These are phyloP conservation scores for Phocides pigmalion DNA, from an alignment of 1,140 invertebrate genomes.

Conservation along the genomic window DNA sequence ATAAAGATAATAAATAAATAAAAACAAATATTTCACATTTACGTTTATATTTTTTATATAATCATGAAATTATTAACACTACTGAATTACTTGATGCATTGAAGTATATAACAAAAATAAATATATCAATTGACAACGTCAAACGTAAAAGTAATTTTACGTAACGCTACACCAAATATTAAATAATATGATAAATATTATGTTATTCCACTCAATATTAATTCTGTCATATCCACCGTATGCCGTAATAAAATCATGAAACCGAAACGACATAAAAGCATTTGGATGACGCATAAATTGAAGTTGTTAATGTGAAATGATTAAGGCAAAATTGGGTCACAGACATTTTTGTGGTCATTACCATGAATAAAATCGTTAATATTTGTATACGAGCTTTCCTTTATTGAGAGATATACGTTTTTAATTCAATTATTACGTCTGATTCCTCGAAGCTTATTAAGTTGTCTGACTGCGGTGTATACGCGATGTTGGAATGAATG, in stretches of 20 bases:
- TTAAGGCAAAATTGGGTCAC: constrained; percentile 52
- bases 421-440: constrained; percentile 16
- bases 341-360: constrained; percentile 33
- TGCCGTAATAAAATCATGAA: constrained; percentile 6
- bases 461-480: not conserved
- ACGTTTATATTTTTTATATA: no score
- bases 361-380: constrained; percentile 46
- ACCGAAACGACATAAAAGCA: constrained; percentile 41
- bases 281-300: constrained; percentile 58
- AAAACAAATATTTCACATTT: no score
- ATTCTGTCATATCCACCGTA: constrained; percentile 8
- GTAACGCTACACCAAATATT: not conserved
- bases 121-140: no score
- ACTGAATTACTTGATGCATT: no score
- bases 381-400: constrained; percentile 41
- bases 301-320: constrained; percentile 55
- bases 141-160: no score
- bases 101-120: no score
- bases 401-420: constrained; percentile 38
- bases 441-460: constrained; percentile 4
- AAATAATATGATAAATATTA: not conserved
- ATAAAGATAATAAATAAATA: no score
- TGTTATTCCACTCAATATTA: not conserved
- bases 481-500: not conserved
- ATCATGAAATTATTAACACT: no score